Evolutionary conservation across 2,113 vertebrate species (phyloP).

Genomic region (Coptodon bakossiorum): DNA sequence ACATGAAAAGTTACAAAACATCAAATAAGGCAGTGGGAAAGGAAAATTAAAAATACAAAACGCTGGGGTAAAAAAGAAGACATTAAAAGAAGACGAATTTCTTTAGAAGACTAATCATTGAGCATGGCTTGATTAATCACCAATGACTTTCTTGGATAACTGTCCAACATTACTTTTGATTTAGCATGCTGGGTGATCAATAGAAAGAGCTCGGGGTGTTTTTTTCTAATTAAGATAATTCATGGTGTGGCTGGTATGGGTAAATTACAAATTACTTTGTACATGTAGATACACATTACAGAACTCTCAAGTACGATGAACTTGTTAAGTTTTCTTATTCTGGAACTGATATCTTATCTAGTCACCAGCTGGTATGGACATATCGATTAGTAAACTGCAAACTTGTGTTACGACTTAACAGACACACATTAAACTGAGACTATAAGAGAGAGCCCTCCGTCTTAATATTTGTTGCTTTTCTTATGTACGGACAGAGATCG

Average conservation of each 20-base stretch:
- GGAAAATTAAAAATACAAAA: conserved; percentile 75
- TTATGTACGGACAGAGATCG: background rate
- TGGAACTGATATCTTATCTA: background rate
- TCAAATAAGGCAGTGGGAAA: conserved; percentile 61
- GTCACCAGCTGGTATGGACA: background rate
- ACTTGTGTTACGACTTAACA: background rate
- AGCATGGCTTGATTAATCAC: conserved; percentile 49
- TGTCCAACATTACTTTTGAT: conserved; percentile 66
- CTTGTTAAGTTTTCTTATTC: background rate
- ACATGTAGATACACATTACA: conserved; percentile 20
- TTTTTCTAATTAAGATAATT: conserved; percentile 77
- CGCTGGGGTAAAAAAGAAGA: conserved; percentile 40
- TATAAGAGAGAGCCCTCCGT: background rate
- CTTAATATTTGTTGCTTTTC: background rate
- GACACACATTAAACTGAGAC: background rate
- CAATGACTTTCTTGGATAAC: conserved; percentile 41
- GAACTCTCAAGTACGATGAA: background rate
- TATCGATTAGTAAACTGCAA: background rate
- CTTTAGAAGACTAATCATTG: conserved; percentile 52
- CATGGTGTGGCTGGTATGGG: conserved; percentile 56
- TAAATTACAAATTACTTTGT: conserved; percentile 53
- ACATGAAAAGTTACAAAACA: conserved; percentile 74
- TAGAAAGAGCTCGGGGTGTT: conserved; percentile 64
- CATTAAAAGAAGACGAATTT: conserved; percentile 47
- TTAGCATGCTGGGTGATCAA: conserved; percentile 59